These are phyloP conservation scores for Rhorus exstirpatorius DNA, from an alignment of 2,888 invertebrate genomes.

Conservation along the genomic window DNA sequence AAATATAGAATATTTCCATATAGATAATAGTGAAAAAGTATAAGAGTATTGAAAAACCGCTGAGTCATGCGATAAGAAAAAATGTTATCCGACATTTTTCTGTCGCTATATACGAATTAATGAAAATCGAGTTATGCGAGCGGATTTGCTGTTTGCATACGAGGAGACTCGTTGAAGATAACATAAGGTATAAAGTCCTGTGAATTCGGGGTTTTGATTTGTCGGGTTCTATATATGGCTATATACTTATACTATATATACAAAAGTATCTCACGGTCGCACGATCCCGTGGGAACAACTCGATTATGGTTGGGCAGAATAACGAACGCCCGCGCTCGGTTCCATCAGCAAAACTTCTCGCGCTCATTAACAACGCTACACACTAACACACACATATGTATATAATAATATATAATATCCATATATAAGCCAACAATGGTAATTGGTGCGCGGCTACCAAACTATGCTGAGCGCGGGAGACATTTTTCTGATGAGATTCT, in stretches of 20 bases:
- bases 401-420: constrained; percentile 41
- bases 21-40: no score
- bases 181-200: constrained; percentile 82
- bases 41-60: no score
- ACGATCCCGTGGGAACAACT: constrained; percentile 84
- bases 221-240: no score
- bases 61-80: no score
- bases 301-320: constrained; percentile 80
- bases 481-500: no score
- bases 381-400: constrained; percentile 24
- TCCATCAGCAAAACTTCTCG: constrained; percentile 47
- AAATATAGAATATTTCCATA: no score
- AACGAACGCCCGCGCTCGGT: constrained; percentile 46
- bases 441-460: no score
- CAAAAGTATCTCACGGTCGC: constrained; percentile 83
- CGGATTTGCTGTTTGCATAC: constrained; percentile 19
- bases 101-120: not conserved
- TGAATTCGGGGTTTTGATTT: constrained; percentile 78
- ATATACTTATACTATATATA: no score
- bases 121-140: not conserved
- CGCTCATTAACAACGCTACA: constrained; percentile 27
- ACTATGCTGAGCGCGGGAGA: no score
- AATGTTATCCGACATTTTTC: no score
- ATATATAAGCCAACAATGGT: no score
- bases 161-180: constrained; percentile 76